These are phyloP conservation scores for Spongia lamella DNA, from an alignment of 37 sponge, comb jelly and placozoan genomes.

Conservation along the genomic window DNA sequence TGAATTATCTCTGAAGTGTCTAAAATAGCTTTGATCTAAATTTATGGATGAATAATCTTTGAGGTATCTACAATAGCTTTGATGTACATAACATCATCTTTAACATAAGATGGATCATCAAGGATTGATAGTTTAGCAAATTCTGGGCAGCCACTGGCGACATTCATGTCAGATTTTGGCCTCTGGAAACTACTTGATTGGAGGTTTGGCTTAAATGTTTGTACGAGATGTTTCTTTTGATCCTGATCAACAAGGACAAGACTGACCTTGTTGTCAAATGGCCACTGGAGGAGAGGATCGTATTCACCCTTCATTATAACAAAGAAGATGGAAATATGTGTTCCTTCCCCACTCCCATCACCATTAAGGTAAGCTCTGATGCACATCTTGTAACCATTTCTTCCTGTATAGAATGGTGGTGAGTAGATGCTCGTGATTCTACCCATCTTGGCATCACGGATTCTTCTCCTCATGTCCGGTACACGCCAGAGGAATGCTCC, in stretches of 20 bases:
- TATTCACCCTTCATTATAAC: conserved; percentile 88
- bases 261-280: conserved; percentile 83
- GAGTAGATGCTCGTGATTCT: conserved; percentile 76
- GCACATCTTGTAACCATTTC: conserved; percentile 91
- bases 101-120: conserved; percentile 58
- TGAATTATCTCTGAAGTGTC: no score
- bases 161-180: conserved; percentile 79
- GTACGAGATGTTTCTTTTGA: conserved; percentile 63
- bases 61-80: conserved; percentile 68
- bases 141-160: conserved; percentile 74
- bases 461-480: conserved; percentile 67
- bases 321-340: conserved; percentile 80
- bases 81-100: conserved; percentile 70
- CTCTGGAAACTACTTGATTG: conserved; percentile 59
- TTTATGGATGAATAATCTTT: conserved; percentile 56
- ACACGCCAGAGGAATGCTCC: conserved; percentile 81
- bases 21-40: no score
- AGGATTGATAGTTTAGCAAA: conserved; percentile 54
- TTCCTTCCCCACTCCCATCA: conserved; percentile 77
- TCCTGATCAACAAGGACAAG: conserved; percentile 79
- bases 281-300: conserved; percentile 81
- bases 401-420: conserved; percentile 80
- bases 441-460: conserved; percentile 69
- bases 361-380: conserved; percentile 81
- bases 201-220: conserved; percentile 74